These are phyloP conservation scores for Ennomos erosarius DNA, from an alignment of 2,888 invertebrate genomes.

Conservation along the genomic window DNA sequence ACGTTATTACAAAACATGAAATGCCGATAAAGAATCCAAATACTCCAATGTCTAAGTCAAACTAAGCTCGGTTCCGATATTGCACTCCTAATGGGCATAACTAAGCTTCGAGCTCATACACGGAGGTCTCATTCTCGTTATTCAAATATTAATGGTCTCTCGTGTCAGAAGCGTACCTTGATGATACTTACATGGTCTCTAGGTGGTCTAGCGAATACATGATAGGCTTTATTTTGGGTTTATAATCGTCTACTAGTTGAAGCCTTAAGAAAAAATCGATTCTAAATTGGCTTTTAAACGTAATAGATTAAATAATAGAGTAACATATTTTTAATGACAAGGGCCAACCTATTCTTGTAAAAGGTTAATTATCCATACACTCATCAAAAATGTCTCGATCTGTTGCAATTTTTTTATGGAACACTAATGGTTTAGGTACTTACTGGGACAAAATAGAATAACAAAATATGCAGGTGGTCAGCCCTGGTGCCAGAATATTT, in stretches of 20 bases:
- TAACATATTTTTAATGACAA: too few relatives aligned
- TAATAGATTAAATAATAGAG: too few relatives aligned
- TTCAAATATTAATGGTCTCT: constrained; percentile 25
- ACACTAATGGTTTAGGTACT: too few relatives aligned
- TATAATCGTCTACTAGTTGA: not conserved
- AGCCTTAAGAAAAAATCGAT: not conserved
- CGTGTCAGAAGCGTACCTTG: constrained; percentile 32
- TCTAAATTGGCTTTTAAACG: too few relatives aligned
- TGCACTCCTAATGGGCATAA: constrained; percentile 55
- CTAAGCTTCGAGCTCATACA: constrained; percentile 40
- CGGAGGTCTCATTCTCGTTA: constrained; percentile 30
- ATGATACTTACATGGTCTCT: constrained; percentile 7
- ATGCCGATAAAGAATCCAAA: constrained; percentile 29
- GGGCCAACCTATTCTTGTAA: too few relatives aligned
- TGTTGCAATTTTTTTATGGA: too few relatives aligned
- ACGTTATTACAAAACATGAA: constrained; percentile 16
- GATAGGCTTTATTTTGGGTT: not conserved
- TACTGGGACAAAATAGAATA: too few relatives aligned
- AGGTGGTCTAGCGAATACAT: constrained; percentile 3
- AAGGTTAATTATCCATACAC: too few relatives aligned
- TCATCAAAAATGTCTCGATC: too few relatives aligned
- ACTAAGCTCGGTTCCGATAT: constrained; percentile 58
- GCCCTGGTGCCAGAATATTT: too few relatives aligned
- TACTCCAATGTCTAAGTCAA: constrained; percentile 46
- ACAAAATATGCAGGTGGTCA: too few relatives aligned